Percentiles rank a stretch among this genome's conserved stretches.
Evolutionary conservation across 2,113 vertebrate species (phyloP).

Genomic region (Triplophysa rosa): DNA sequence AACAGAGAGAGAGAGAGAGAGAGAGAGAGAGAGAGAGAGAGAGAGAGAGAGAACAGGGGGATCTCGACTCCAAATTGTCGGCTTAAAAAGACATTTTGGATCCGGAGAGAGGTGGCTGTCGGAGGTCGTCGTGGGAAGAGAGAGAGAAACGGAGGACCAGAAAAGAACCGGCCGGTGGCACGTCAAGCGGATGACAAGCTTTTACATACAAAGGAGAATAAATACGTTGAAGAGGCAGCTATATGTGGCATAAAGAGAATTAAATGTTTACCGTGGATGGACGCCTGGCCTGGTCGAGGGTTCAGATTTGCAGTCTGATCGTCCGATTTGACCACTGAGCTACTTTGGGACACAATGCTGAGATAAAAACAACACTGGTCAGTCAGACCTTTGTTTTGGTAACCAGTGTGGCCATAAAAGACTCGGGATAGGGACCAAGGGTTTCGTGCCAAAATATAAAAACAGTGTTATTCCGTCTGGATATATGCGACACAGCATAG

Average conservation of each 20-base stretch:
- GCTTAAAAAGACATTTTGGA: slow-evolving; percentile 42
- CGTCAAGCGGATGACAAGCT: slow-evolving; percentile 40
- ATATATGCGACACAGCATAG: background rate
- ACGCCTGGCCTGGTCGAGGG: slow-evolving; percentile 12
- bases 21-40: too few species aligned
- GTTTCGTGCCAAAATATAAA: slow-evolving; percentile 40
- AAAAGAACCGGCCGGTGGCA: slow-evolving; percentile 34
- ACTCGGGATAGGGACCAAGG: slow-evolving; percentile 40
- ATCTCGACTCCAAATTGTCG: slow-evolving; percentile 51
- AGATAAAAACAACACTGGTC: slow-evolving; percentile 48
- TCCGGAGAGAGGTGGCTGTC: slow-evolving; percentile 31
- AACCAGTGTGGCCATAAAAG: slow-evolving; percentile 31
- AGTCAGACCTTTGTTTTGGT: slow-evolving; percentile 39
- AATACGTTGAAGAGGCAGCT: slow-evolving; percentile 43
- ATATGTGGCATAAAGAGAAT: slow-evolving; percentile 18
- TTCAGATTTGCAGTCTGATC: slow-evolving; percentile 11
- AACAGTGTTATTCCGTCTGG: background rate
- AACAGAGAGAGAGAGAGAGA: too few species aligned
- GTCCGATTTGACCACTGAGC: background rate
- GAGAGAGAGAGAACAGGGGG: slow-evolving; percentile 38
- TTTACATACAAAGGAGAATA: slow-evolving; percentile 61
- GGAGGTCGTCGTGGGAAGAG: slow-evolving; percentile 23
- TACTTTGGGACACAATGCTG: slow-evolving; percentile 32
- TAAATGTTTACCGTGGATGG: slow-evolving; percentile 8
- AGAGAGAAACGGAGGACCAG: slow-evolving; percentile 28